Percentiles rank a stretch among this genome's conserved stretches.
Conservation (phyloP, 2,888 invertebrate species). For the Muschampia plurimacula region DNA sequence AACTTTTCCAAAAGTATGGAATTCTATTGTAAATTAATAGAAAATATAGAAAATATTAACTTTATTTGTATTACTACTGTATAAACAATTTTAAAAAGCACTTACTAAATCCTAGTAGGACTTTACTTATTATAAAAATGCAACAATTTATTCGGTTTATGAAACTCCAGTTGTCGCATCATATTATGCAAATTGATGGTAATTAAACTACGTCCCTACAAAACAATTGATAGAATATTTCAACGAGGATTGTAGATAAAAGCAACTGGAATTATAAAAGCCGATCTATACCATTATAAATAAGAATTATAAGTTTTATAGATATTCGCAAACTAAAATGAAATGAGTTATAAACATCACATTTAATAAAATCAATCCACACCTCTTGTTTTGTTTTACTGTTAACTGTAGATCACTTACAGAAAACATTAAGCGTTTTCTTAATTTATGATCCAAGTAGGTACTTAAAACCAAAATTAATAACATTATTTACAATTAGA, state of each 20-base stretch:
- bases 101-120: conserved; percentile 65
- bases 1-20: background rate
- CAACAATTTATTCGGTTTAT: conserved; percentile 39
- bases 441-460: background rate
- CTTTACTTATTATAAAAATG: conserved; percentile 53
- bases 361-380: background rate
- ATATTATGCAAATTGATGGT: background rate
- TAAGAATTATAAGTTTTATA: conserved; percentile 8
- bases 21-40: conserved; percentile 25
- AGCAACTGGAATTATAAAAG: conserved; percentile 19
- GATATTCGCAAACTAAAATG: conserved; percentile 16
- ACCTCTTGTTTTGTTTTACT: background rate
- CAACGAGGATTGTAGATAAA: background rate
- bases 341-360: conserved; percentile 6
- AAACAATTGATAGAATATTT: background rate
- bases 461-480: background rate
- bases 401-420: background rate
- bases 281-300: conserved; percentile 24
- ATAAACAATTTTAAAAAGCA: conserved; percentile 53
- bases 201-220: background rate
- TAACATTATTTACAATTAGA: background rate
- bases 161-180: conserved; percentile 19
- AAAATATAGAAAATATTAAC: conserved; percentile 39
- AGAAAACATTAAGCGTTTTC: no score
- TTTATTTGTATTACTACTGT: conserved; percentile 41